Percentiles rank a stretch among this genome's conserved stretches.
Conservation (phyloP, 2,888 invertebrate species). For the Phragmatobia fuliginosa region DNA sequence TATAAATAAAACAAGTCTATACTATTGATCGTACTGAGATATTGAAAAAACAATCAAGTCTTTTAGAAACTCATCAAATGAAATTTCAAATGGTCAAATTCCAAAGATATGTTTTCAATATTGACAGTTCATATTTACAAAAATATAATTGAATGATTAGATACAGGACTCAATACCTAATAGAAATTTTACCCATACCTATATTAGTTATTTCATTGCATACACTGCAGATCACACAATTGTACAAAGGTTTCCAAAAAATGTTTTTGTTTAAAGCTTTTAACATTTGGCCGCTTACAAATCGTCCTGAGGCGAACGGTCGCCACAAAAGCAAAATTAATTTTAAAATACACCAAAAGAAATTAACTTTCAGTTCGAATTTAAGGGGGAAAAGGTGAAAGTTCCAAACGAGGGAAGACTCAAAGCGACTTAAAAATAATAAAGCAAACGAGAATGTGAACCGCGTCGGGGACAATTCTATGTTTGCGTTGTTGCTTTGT, state of each 20-base stretch:
- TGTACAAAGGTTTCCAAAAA: slow-evolving; percentile 67
- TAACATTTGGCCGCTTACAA: slow-evolving; percentile 74
- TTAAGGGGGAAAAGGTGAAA: slow-evolving; percentile 73
- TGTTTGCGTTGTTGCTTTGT: slow-evolving; percentile 62
- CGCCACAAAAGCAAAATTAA: slow-evolving; percentile 84
- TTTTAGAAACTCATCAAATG: no score
- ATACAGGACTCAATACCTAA: neutral
- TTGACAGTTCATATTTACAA: no score
- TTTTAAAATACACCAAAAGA: slow-evolving; percentile 86
- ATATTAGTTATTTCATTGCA: slow-evolving; percentile 12
- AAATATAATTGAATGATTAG: no score
- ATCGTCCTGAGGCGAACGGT: slow-evolving; percentile 78
- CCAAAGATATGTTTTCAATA: no score
- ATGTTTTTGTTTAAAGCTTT: slow-evolving; percentile 78
- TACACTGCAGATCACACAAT: slow-evolving; percentile 39
- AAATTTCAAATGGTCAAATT: no score
- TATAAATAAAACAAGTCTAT: neutral
- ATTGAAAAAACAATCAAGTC: no score
- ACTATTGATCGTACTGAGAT: no score
- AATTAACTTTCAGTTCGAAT: slow-evolving; percentile 81
- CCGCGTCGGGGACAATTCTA: slow-evolving; percentile 59
- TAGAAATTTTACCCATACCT: neutral
- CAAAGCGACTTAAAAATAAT: slow-evolving; percentile 82
- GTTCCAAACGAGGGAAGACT: slow-evolving; percentile 78
- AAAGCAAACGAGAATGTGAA: slow-evolving; percentile 71